Evolutionary conservation across 2,888 invertebrate genomes (phyloP).

Genomic region (Napeogenes sylphis): DNA sequence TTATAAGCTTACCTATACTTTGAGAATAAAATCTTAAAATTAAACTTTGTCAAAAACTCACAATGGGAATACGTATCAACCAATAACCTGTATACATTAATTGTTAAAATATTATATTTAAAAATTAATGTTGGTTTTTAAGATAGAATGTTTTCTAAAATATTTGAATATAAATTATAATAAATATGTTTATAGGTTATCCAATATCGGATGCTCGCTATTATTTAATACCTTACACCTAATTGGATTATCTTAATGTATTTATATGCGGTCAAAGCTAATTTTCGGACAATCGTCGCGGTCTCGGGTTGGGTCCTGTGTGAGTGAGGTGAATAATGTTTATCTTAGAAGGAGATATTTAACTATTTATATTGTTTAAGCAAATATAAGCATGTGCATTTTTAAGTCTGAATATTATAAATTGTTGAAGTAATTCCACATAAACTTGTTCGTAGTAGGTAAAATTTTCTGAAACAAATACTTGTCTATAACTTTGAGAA

Average conservation of each 20-base stretch:
- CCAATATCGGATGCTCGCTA: slow-evolving; percentile 16
- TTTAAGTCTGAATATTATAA: too few species aligned
- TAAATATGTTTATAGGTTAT: not conserved
- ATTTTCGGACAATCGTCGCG: slow-evolving; percentile 73
- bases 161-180: too few species aligned
- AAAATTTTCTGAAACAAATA: too few species aligned
- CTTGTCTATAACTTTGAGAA: too few species aligned
- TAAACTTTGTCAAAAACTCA: not conserved
- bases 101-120: too few species aligned
- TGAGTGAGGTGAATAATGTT: slow-evolving; percentile 37
- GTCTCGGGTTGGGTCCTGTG: slow-evolving; percentile 40
- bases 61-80: too few species aligned
- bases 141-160: too few species aligned
- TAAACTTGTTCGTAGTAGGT: too few species aligned
- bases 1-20: slow-evolving; percentile 15
- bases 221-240: slow-evolving; percentile 18
- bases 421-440: too few species aligned
- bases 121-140: too few species aligned
- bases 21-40: not conserved
- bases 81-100: too few species aligned
- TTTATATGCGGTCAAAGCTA: slow-evolving; percentile 74
- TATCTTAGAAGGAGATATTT: slow-evolving; percentile 34
- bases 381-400: slow-evolving; percentile 9
- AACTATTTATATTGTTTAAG: slow-evolving; percentile 20
- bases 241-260: slow-evolving; percentile 69